These are phyloP conservation scores for Anastrepha ludens DNA, from an alignment of 1,140 invertebrate species.

Conservation along the genomic window DNA sequence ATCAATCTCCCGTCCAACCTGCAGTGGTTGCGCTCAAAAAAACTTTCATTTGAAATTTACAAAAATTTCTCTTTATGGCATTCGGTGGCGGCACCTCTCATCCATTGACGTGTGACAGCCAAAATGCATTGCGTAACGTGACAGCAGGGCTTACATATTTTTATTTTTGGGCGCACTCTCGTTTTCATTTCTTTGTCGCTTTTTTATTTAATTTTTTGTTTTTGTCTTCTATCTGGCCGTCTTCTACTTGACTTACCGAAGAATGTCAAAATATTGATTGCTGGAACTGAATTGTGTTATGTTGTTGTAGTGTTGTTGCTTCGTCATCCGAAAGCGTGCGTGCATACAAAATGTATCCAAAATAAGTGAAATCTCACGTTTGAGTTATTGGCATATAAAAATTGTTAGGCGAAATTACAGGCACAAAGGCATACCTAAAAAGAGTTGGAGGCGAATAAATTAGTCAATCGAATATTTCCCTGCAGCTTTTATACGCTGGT, in stretches of 20 bases:
- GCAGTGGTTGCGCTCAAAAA: not conserved
- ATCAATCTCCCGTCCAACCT: slow-evolving; percentile 11
- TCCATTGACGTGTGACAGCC: slow-evolving; percentile 7
- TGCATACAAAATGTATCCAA: not conserved
- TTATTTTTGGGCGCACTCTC: not conserved
- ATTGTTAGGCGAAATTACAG: not conserved
- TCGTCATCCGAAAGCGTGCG: not conserved
- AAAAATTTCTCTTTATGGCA: slow-evolving; percentile 28
- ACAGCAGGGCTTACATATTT: not conserved
- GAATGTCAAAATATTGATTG: slow-evolving; percentile 33
- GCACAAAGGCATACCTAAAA: not conserved
- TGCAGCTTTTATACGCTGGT: not conserved
- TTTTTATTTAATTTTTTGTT: not conserved
- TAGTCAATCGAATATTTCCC: not conserved
- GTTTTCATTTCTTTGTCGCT: slow-evolving; percentile 7
- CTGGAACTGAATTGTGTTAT: not conserved
- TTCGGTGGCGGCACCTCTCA: not conserved
- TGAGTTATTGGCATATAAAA: not conserved
- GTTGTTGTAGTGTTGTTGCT: not conserved
- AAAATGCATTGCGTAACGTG: slow-evolving; percentile 1
- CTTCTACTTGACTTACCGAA: not conserved
- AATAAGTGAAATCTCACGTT: slow-evolving; percentile 4
- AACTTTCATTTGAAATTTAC: slow-evolving; percentile 45
- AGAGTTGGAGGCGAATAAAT: not conserved
- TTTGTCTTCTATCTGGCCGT: not conserved